phyloP scores from a whole-genome alignment of 2,888 invertebrate species.

The Dorcus parallelipipedus region DNA sequence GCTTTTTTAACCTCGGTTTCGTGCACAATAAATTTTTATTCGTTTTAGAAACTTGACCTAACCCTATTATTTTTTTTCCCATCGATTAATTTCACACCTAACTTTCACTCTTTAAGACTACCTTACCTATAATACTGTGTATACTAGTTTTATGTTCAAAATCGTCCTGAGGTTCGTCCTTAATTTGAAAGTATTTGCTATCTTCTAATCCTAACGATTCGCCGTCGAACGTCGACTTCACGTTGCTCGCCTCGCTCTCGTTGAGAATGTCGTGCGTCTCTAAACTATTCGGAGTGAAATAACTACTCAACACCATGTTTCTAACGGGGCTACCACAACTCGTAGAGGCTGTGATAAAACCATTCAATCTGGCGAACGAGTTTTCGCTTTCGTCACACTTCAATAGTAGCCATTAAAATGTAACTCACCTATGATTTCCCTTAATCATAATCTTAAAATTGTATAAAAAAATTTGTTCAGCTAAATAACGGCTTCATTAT shows the following conservation, averaged over 20 bases:
- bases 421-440: slow-evolving; percentile 29
- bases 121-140: slow-evolving; percentile 49
- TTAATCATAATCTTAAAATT: slow-evolving; percentile 26
- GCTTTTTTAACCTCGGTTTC: slow-evolving; percentile 34
- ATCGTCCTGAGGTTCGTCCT: slow-evolving; percentile 27
- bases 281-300: slow-evolving; percentile 11
- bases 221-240: slow-evolving; percentile 9
- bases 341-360: slow-evolving; percentile 8
- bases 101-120: neutral
- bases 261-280: slow-evolving; percentile 14
- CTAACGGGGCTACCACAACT: slow-evolving; percentile 5
- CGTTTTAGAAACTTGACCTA: slow-evolving; percentile 33
- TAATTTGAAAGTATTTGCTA: slow-evolving; percentile 16
- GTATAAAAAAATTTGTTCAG: slow-evolving; percentile 4
- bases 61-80: slow-evolving; percentile 30
- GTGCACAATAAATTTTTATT: slow-evolving; percentile 11
- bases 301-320: slow-evolving; percentile 6
- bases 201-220: slow-evolving; percentile 15
- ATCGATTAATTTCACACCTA: neutral
- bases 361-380: slow-evolving; percentile 7
- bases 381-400: neutral
- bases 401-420: neutral
- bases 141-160: slow-evolving; percentile 40
- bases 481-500: slow-evolving; percentile 11
- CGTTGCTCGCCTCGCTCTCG: slow-evolving; percentile 12